Evolutionary conservation across 2,797 vertebrate genomes (phyloP), one percentile per base, ranked within the genome.

Genomic region (Oryzias sinensis): DNA sequence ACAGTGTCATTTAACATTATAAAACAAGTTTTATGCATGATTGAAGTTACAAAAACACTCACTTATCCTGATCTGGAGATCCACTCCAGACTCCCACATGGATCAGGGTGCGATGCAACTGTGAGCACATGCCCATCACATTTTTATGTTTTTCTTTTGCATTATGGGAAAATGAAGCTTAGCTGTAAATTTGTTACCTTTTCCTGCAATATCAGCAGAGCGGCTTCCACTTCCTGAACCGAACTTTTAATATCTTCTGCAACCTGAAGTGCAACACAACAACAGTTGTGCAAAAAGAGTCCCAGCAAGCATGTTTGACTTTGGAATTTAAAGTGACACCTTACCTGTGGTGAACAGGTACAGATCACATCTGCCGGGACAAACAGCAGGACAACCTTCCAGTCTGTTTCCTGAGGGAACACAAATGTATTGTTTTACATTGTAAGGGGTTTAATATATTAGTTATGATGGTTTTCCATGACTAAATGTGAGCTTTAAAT

Each of bases 341-440:
- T 72, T 69, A 92, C 91, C 62, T 90, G 73, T 56, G 72, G 69
- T 42, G 89, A 77, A 53, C 87, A 91, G 59, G 72, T 41, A 57
- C 87, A 88, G 15, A 81, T 22, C 29, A 80, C 75, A 65, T 89
- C 87, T 65, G 76, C 66, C 0, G 80, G 64, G 11, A 89, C 76
- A 51, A 92, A 88, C 53, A 93, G 37, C 59, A 93, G 63, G 53
- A 90, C 65, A 13, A 92, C 61, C 64, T 90, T 91, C 91, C 91
- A 93, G 22, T 72, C 74, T 5, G 62, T 58, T 47, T 8, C 70
- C 90, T 93, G 59, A 22, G 57, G 17, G 8, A 0, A 60, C 17
- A 59, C 13, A 1, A 14, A 18, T 15, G 16, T 3, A 46, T 46
- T 20, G 4, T 13, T 22, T 13, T 13, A 13, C 14, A 13, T 13